phyloP scores from a whole-genome alignment of 2,113 vertebrate genomes.

The Cheirogaleus medius region DNA sequence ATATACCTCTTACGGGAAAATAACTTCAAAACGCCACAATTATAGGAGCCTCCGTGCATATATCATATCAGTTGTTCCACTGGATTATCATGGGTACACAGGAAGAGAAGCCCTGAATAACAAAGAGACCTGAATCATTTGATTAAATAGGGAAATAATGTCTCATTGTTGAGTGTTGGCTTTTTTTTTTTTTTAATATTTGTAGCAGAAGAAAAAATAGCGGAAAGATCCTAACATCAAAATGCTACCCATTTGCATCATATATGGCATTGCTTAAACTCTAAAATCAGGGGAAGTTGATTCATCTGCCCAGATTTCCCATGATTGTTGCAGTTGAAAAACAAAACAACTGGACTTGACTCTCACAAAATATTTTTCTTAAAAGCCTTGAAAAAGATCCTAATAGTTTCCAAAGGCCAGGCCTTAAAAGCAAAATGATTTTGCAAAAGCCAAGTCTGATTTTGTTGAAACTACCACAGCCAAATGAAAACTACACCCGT shows the following conservation, averaged over 20 bases:
- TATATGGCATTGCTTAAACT: not conserved
- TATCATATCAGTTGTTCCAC: not conserved
- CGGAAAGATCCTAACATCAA: not conserved
- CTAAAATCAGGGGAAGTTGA: not conserved
- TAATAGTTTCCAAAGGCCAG: constrained; percentile 35
- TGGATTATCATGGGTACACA: not conserved
- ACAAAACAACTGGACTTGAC: not conserved
- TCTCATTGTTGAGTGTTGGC: not conserved
- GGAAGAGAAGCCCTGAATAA: not conserved
- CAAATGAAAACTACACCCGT: constrained; percentile 43
- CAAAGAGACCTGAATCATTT: not conserved
- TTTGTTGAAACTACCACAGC: constrained; percentile 56
- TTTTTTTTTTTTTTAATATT: not conserved
- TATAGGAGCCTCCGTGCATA: not conserved
- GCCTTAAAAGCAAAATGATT: constrained; percentile 52
- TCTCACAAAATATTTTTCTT: constrained; percentile 49
- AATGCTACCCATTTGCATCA: not conserved
- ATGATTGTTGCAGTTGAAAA: not conserved
- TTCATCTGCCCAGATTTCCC: not conserved
- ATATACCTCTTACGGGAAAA: not conserved
- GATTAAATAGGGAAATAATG: not conserved
- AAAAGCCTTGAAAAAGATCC: constrained; percentile 33
- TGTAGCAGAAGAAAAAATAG: constrained; percentile 22
- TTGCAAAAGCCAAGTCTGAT: constrained; percentile 47
- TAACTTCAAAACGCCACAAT: not conserved